Percentiles rank a stretch among this genome's conserved stretches.
Evolutionary conservation across 2,797 vertebrate genomes (phyloP).

Genomic region (Sebastiscus tertius): DNA sequence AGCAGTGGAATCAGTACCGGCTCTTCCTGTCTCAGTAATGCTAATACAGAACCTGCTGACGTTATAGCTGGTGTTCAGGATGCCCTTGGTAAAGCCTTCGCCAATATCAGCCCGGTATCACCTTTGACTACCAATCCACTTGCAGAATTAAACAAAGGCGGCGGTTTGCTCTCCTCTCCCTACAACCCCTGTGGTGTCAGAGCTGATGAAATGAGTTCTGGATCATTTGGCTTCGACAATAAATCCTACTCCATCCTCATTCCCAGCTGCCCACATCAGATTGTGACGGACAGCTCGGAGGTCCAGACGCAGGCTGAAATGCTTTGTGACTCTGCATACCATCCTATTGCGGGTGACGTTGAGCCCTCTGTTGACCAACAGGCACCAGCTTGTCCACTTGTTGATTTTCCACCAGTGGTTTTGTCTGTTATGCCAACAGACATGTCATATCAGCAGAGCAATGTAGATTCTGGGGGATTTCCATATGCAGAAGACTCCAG

Average conservation of each 20-base stretch:
- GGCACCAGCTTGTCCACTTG: background rate
- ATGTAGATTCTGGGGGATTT: slow-evolving; percentile 15
- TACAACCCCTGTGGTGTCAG: background rate
- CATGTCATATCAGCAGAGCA: slow-evolving; percentile 46
- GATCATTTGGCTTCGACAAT: slow-evolving; percentile 39
- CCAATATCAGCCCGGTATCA: slow-evolving; percentile 7
- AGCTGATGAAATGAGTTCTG: background rate
- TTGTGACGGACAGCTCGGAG: fast-evolving
- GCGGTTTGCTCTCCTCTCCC: background rate
- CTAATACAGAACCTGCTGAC: slow-evolving; percentile 29
- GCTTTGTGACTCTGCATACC: slow-evolving; percentile 16
- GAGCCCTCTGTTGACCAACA: slow-evolving; percentile 1
- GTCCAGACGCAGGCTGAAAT: background rate
- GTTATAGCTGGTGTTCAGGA: background rate
- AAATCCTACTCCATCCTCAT: slow-evolving; percentile 31
- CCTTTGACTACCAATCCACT: background rate
- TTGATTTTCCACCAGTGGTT: background rate
- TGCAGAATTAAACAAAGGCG: background rate
- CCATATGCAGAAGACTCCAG: slow-evolving; percentile 18
- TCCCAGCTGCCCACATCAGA: background rate
- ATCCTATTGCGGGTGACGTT: background rate
- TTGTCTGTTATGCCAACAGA: slow-evolving; percentile 1
- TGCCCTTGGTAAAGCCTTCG: slow-evolving; percentile 20
- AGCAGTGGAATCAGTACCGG: slow-evolving; percentile 48
- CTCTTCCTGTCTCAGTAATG: slow-evolving; percentile 49